A percentile compares a stretch with the other conserved stretches of the same genome.
Evolutionary conservation across 2,888 invertebrate species (phyloP).

Genomic region (Cactoblastis cactorum): DNA sequence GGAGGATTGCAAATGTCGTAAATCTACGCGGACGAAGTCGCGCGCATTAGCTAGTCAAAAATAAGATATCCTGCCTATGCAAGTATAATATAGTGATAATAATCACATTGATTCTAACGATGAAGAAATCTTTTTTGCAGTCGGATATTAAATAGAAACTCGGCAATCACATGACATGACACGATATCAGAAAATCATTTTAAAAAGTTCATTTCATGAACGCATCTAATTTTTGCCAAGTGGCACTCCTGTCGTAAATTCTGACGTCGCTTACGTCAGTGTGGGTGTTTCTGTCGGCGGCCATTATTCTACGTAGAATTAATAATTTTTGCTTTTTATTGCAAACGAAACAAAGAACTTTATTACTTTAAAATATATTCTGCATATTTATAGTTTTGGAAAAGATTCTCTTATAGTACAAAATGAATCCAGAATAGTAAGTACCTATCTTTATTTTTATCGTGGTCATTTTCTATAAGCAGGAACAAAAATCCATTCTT

Average conservation of each 20-base stretch:
- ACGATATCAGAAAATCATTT: background rate
- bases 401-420: conserved; percentile 64
- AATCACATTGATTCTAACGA: too few relatives aligned
- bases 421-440: conserved; percentile 92
- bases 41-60: too few relatives aligned
- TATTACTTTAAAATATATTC: conserved; percentile 51
- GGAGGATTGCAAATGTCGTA: too few relatives aligned
- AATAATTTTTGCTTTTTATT: conserved; percentile 68
- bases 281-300: conserved; percentile 76
- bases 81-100: too few relatives aligned
- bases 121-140: too few relatives aligned
- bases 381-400: conserved; percentile 50
- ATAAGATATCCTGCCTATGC: too few relatives aligned
- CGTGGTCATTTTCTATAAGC: conserved; percentile 54
- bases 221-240: conserved; percentile 71
- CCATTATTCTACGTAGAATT: conserved; percentile 76
- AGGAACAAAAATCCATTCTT: conserved; percentile 54
- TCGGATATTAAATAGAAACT: too few relatives aligned
- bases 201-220: conserved; percentile 35
- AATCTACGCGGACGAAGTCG: too few relatives aligned
- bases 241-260: conserved; percentile 73
- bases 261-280: conserved; percentile 69
- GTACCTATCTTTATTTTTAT: conserved; percentile 63
- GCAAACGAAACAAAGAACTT: conserved; percentile 64
- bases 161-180: background rate